Percentiles rank a stretch among this genome's conserved stretches.
Conservation (phyloP, 1,140 invertebrate species). For the Trissolcus basalis region DNA sequence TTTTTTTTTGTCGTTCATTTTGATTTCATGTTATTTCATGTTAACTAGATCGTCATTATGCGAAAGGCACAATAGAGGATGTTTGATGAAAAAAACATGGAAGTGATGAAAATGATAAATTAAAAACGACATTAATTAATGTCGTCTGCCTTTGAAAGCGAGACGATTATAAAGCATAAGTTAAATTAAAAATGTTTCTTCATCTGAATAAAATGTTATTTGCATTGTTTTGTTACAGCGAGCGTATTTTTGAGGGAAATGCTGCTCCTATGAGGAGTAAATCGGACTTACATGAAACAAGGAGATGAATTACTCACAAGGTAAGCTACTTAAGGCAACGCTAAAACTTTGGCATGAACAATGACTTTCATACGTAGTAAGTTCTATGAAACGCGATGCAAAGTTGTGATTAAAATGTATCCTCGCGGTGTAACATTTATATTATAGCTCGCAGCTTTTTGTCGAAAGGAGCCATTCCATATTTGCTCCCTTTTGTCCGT, state of each 20-base stretch:
- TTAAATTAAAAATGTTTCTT: not conserved
- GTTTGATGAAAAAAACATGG: no score
- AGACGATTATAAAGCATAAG: not conserved
- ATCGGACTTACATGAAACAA: slow-evolving; percentile 72
- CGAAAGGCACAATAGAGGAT: no score
- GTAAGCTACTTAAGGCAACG: slow-evolving; percentile 63
- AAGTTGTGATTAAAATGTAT: slow-evolving; percentile 43
- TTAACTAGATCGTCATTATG: no score
- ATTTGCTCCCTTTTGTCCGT: not conserved
- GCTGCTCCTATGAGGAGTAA: slow-evolving; percentile 71
- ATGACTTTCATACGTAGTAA: slow-evolving; percentile 40
- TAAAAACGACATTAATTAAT: no score
- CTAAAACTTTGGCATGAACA: slow-evolving; percentile 45
- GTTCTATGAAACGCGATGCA: slow-evolving; percentile 24
- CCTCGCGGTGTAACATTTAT: slow-evolving; percentile 23
- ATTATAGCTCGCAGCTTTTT: slow-evolving; percentile 18
- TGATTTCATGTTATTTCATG: no score
- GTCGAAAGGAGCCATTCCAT: slow-evolving; percentile 19
- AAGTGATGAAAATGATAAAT: no score
- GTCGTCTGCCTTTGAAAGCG: no score
- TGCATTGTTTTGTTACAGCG: slow-evolving; percentile 62
- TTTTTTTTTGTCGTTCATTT: not conserved
- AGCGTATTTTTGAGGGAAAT: slow-evolving; percentile 54
- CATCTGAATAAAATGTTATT: not conserved
- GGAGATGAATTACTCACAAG: slow-evolving; percentile 77